phyloP scores from a whole-genome alignment of 2,888 invertebrate species.

The Augochlorella aurata region DNA sequence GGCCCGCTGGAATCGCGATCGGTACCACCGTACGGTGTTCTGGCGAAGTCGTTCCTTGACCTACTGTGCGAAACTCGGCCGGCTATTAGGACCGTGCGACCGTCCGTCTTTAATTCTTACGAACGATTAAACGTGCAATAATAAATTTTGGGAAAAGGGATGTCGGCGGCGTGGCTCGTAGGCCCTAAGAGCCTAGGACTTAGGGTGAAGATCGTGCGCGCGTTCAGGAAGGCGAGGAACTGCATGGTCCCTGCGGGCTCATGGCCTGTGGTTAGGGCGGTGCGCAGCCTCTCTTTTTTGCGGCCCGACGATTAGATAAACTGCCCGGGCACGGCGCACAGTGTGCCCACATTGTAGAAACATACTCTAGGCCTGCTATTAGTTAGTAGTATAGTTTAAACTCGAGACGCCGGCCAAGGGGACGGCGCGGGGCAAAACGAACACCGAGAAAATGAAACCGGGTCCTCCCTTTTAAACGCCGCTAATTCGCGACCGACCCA shows the following conservation, averaged over 20 bases:
- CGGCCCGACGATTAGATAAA: conserved; percentile 82
- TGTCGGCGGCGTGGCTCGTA: conserved; percentile 24
- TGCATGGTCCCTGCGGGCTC: conserved; percentile 72
- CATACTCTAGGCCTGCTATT: conserved; percentile 78
- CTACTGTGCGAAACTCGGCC: not conserved
- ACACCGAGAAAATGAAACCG: conserved; percentile 50
- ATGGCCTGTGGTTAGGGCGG: conserved; percentile 82
- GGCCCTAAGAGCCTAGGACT: too few species aligned
- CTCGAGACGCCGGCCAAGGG: conserved; percentile 60
- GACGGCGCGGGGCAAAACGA: conserved; percentile 49
- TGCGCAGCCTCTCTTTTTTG: conserved; percentile 78
- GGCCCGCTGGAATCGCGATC: not conserved
- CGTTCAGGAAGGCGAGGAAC: conserved; percentile 59
- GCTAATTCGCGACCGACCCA: conserved; percentile 77
- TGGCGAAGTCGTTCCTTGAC: not conserved
- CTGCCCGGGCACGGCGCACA: conserved; percentile 73
- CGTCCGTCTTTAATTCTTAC: conserved; percentile 39
- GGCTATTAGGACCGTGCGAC: conserved; percentile 29
- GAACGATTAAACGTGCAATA: conserved; percentile 60
- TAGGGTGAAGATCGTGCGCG: conserved; percentile 30
- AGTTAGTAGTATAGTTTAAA: conserved; percentile 81
- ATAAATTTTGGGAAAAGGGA: conserved; percentile 63
- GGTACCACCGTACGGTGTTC: not conserved
- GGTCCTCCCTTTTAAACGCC: conserved; percentile 73
- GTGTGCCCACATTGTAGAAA: conserved; percentile 78